Percentiles rank a stretch among this genome's conserved stretches.
phyloP scores from a whole-genome alignment of 2,113 vertebrate species.

The Serilophus lunatus region DNA sequence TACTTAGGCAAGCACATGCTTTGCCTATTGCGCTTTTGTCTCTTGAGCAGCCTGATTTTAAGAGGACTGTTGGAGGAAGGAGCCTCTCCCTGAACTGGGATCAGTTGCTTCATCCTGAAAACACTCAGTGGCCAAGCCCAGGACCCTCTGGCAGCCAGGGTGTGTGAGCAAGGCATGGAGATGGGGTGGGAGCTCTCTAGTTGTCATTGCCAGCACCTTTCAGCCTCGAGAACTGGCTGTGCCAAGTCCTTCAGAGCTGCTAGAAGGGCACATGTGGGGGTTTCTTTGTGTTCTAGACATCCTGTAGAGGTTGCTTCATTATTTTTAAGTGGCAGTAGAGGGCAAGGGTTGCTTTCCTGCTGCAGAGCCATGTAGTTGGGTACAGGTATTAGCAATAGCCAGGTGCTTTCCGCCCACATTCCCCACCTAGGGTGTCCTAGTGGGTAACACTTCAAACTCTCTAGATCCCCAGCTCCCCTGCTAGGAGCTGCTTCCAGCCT shows the following conservation, averaged over 20 bases:
- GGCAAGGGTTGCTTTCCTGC: neutral
- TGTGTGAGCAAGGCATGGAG: neutral
- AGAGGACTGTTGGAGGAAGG: neutral
- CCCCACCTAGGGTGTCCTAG: neutral
- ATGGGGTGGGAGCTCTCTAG: neutral
- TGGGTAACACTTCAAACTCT: neutral
- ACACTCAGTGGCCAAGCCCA: neutral
- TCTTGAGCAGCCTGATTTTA: neutral
- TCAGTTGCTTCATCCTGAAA: neutral
- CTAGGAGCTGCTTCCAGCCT: neutral
- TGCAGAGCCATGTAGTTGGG: neutral
- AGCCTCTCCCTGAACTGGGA: neutral
- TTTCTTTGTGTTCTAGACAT: neutral
- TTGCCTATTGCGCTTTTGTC: rapidly evolving
- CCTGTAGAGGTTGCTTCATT: neutral
- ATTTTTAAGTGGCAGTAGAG: neutral
- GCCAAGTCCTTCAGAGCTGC: neutral
- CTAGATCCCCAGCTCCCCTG: neutral
- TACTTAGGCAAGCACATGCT: neutral
- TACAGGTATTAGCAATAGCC: neutral
- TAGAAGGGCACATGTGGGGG: neutral
- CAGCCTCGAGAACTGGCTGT: neutral
- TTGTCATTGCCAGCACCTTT: neutral
- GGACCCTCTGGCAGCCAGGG: neutral
- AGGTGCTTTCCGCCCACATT: neutral